phyloP scores from a whole-genome alignment of 1,140 invertebrate genomes.

The Drosophila arizonae region DNA sequence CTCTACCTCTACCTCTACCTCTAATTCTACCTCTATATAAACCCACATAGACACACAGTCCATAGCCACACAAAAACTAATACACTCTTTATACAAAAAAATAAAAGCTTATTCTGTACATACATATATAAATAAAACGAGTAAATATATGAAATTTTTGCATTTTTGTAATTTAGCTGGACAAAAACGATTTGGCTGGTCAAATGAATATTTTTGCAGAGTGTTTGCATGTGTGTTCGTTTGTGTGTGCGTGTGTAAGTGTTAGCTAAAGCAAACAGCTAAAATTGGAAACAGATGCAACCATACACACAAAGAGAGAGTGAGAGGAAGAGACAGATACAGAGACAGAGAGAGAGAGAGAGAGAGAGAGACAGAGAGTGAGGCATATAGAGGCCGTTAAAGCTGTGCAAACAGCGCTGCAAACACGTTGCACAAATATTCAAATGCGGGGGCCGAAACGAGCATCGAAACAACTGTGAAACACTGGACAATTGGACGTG shows the following conservation, averaged over 20 bases:
- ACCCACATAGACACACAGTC: too few species aligned
- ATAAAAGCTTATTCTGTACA: too few species aligned
- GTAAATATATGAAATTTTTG: background rate
- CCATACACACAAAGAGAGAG: conserved; percentile 2
- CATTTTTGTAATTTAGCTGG: background rate
- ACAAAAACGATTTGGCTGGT: conserved; percentile 15
- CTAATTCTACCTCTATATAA: too few species aligned
- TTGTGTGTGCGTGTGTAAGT: conserved; percentile 11
- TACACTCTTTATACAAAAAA: too few species aligned
- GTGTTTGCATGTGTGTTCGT: background rate
- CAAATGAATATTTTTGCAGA: conserved; percentile 18
- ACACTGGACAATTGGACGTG: conserved; percentile 55
- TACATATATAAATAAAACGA: background rate
- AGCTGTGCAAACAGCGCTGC: conserved; percentile 69
- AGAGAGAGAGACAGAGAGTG: background rate
- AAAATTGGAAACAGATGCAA: conserved; percentile 48
- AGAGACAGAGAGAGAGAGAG: background rate
- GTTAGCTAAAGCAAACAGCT: conserved; percentile 46
- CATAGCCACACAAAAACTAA: too few species aligned
- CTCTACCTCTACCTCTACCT: too few species aligned
- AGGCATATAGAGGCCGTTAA: conserved; percentile 23
- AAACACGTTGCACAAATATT: conserved; percentile 79
- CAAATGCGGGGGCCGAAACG: conserved; percentile 43
- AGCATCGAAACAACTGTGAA: conserved; percentile 13
- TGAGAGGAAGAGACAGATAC: background rate